Evolutionary conservation across 2,797 vertebrate species (phyloP).

Genomic region (Nannoperca australis): DNA sequence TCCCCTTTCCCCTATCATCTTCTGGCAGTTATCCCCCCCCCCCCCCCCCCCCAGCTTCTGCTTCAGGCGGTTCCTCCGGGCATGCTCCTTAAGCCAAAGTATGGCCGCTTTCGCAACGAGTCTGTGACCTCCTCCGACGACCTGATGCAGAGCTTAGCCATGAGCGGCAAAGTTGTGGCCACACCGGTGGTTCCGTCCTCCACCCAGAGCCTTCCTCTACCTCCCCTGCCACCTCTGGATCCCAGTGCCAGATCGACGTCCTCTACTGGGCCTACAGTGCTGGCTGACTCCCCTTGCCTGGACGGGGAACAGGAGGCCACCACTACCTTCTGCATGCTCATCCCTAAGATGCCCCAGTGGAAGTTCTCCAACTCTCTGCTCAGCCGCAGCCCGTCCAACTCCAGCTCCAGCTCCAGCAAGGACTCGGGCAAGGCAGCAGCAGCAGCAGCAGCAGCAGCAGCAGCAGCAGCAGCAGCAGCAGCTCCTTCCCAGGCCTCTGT

Average conservation of each 20-base stretch:
- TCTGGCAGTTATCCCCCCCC: too few species aligned
- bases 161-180: constrained; percentile 90
- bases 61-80: constrained; percentile 86
- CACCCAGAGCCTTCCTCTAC: constrained; percentile 80
- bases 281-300: constrained; percentile 86
- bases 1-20: too few species aligned
- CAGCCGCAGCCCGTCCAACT: constrained; percentile 91
- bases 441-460: constrained; percentile 36
- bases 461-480: constrained; percentile 43
- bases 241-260: constrained; percentile 75
- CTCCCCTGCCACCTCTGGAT: constrained; percentile 83
- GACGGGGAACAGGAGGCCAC: constrained; percentile 91
- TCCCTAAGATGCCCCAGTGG: constrained; percentile 96
- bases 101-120: constrained; percentile 93
- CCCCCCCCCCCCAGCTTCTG: constrained; percentile 69
- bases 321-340: constrained; percentile 96
- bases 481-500: constrained; percentile 67
- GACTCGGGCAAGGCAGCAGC: constrained; percentile 82
- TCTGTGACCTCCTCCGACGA: constrained; percentile 91
- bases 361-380: constrained; percentile 93
- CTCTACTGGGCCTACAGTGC: constrained; percentile 74
- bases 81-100: constrained; percentile 94
- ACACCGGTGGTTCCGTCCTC: constrained; percentile 84
- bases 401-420: constrained; percentile 86
- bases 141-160: constrained; percentile 90